phyloP scores from a whole-genome alignment of 2,888 invertebrate species.

The Adelphocoris suturalis region DNA sequence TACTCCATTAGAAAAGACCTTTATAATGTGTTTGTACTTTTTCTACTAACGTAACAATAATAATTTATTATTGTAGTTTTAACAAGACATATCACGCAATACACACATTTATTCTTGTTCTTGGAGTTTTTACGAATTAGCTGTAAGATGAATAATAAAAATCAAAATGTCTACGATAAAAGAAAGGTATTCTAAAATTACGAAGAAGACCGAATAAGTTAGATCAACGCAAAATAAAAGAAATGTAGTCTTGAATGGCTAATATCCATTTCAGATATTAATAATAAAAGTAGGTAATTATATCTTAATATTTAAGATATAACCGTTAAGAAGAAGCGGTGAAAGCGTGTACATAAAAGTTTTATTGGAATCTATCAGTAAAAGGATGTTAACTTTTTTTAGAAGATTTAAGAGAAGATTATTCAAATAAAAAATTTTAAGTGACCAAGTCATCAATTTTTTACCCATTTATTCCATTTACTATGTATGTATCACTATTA shows the following conservation, averaged over 20 bases:
- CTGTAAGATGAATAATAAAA: not conserved
- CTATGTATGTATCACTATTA: too few relatives aligned
- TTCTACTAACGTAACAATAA: slow-evolving; percentile 42
- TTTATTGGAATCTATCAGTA: slow-evolving; percentile 31
- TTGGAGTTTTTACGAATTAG: slow-evolving; percentile 45
- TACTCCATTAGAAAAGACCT: slow-evolving; percentile 20
- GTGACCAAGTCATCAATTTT: not conserved
- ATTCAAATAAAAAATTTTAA: slow-evolving; percentile 54
- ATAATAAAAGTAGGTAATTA: not conserved
- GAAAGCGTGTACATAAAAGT: slow-evolving; percentile 58
- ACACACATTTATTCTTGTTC: slow-evolving; percentile 31
- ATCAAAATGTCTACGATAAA: not conserved
- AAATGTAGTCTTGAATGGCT: slow-evolving; percentile 23
- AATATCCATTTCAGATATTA: not conserved
- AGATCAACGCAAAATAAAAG: too few relatives aligned
- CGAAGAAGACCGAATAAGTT: not conserved
- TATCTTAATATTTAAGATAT: not conserved
- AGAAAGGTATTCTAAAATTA: not conserved
- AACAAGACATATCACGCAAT: slow-evolving; percentile 54
- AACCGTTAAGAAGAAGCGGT: not conserved
- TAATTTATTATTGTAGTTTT: slow-evolving; percentile 20
- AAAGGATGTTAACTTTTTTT: slow-evolving; percentile 39
- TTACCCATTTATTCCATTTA: too few relatives aligned
- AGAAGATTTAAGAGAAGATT: slow-evolving; percentile 49
- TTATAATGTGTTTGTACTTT: slow-evolving; percentile 63